Evolutionary conservation across 2,113 vertebrate species (phyloP), one percentile per base, ranked within the genome.

Genomic region (Tapirus terrestris): DNA sequence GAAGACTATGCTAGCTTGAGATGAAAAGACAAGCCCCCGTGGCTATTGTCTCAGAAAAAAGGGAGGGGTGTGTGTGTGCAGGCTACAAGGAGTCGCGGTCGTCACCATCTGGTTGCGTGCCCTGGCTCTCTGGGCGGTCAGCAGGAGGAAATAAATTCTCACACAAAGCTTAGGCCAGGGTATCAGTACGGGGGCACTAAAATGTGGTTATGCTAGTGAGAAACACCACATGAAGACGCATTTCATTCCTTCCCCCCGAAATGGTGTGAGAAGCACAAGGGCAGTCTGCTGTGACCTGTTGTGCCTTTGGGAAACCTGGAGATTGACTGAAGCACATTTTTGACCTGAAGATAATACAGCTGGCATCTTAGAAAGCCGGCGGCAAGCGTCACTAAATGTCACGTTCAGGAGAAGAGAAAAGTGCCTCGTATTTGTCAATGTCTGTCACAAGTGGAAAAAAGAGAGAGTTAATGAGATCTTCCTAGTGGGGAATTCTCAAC

Each of bases 381-480:
- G 68, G 85, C 80, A 4, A 80, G 85, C 43, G 33, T 70, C 72
- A n/a, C 20, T 23, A 60, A 89, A 94, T 89, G 93, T 93, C 96
- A 96, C 80, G 60, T 51, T 73, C 53, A 11, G 67, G 68, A 87
- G 61, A 65, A 51, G 94, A 90, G 85, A 63, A 92, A 91, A 61
- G 53, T 27, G 39, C 51, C 88, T 92, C 79, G 36, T 70, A 29
- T 86, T 93, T 18, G 27, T 87, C 33, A 27, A 9, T 89, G 86
- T 79, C 18, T 91, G 25, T 73, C 7, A 17, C 2, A 51, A 94
- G 60, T 7, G 60, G 9, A 3, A 1, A n/a, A 79, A 72, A 76
- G 76, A 48, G 39, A 3, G 3, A 81, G 81, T 48, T 95, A 96
- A 85, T 79, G 89, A 94, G 1, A 36, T 39, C 48, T 85, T 75